Evolutionary conservation across 2,113 vertebrate species (phyloP), one percentile per base, ranked within the genome.

Genomic region (Lethenteron reissneri): DNA sequence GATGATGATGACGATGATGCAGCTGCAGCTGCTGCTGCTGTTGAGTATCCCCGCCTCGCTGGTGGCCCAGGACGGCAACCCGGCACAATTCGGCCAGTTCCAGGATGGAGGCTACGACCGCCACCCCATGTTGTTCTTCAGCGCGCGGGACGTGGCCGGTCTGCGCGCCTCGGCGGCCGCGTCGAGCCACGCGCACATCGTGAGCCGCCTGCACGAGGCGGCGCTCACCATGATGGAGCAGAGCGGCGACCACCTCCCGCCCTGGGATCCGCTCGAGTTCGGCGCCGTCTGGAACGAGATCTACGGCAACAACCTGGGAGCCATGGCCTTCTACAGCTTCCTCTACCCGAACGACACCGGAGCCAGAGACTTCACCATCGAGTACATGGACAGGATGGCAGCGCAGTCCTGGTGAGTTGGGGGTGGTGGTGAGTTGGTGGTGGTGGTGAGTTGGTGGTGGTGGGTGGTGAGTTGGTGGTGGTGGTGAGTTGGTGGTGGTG

Each of bases 341-440:
- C 84, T 99, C 74, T 95, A 90, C 75, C 94, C 94, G 0, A 88
- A 99, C 73, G 84, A 87, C 74, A 77, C 86, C 0, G 92, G 92
- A 74, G 92, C 92, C 14, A 78, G 91, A 58, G 81, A 77, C 74
- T 80, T 97, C 79, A 88, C 86, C 76, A 87, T 79, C 74, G 87
- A 95, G 79, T 99, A 99, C 85, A 97, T 99, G 94, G 91, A 96
- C 80, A 88, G 94, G 81, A 99, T 99, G 94, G 94, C 92, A 0
- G 86, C 87, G 78, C 94, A 99, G 84, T 91, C 94, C 87, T 95
- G 89, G 90, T 99, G 25, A 95, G 89, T 90, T 99, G 25, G 25
- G 25, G 25, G 25, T 25, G 25, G 25, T 25, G 94, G 94, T 68
- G 21, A 68, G 41, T 41, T 41, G 41, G 41, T 41, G 41, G 41